Evolutionary conservation across 2,797 vertebrate genomes (phyloP).

Genomic region (Myotis myotis): DNA sequence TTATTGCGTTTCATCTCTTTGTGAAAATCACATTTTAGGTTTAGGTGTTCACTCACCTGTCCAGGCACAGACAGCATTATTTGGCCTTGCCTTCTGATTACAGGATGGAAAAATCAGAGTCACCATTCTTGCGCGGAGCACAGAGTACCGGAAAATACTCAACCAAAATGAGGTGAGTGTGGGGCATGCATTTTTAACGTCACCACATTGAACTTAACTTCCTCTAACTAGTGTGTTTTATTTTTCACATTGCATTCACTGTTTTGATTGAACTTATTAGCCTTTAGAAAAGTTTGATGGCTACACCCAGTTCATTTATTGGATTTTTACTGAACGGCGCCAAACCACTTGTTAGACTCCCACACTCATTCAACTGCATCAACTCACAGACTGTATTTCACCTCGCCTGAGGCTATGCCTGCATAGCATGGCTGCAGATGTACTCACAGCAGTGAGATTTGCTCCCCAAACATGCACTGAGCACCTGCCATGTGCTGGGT

Average conservation of each 20-base stretch:
- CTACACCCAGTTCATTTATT: background rate
- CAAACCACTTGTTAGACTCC: background rate
- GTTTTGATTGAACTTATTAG: background rate
- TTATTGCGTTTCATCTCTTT: conserved; percentile 3
- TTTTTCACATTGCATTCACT: background rate
- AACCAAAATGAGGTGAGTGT: conserved; percentile 94
- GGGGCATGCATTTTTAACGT: background rate
- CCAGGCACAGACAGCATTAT: background rate
- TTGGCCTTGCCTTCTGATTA: conserved; percentile 75
- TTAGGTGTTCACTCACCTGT: background rate
- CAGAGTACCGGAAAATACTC: conserved; percentile 94
- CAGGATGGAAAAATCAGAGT: conserved; percentile 94
- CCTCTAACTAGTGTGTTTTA: background rate
- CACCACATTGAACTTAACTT: background rate
- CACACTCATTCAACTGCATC: background rate
- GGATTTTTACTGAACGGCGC: background rate
- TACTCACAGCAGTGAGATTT: background rate
- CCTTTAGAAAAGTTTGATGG: background rate
- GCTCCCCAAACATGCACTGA: background rate
- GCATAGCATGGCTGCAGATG: background rate
- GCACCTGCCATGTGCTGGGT: too few relatives aligned
- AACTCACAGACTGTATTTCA: background rate
- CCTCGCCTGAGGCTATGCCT: background rate
- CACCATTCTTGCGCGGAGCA: conserved; percentile 95
- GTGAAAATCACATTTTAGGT: background rate